phyloP scores from a whole-genome alignment of 1,140 invertebrate species.

The Melitaea cinxia region DNA sequence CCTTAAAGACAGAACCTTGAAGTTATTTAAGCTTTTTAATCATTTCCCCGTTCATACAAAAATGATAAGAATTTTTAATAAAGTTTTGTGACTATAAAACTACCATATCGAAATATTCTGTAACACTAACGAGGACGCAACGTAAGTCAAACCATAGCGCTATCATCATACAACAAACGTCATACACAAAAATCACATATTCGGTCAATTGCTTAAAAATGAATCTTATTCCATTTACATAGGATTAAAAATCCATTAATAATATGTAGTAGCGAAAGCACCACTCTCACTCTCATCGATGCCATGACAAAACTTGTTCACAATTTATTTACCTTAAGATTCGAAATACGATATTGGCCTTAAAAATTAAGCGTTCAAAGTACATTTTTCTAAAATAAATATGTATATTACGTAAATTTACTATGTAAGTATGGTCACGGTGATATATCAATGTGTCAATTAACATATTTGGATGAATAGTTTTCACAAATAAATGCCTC shows the following conservation, averaged over 20 bases:
- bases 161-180: not conserved
- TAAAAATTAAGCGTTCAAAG: not conserved
- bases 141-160: not conserved
- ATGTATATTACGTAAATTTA: constrained; percentile 15
- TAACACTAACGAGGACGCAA: not conserved
- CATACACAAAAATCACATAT: not conserved
- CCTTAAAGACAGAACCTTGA: too few species aligned
- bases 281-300: constrained; percentile 27
- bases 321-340: constrained; percentile 9
- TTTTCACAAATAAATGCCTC: not conserved
- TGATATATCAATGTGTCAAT: constrained; percentile 9
- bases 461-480: constrained; percentile 1
- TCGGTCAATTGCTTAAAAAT: constrained; percentile 1
- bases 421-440: not conserved
- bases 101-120: not conserved
- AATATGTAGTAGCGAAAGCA: constrained; percentile 14
- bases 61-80: too few species aligned
- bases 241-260: not conserved
- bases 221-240: not conserved
- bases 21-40: too few species aligned
- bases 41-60: too few species aligned
- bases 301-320: constrained; percentile 17
- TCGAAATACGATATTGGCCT: not conserved
- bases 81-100: too few species aligned
- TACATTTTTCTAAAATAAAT: not conserved